Evolutionary conservation across 1,140 invertebrate genomes (phyloP).

Genomic region (Papilio dardanus): DNA sequence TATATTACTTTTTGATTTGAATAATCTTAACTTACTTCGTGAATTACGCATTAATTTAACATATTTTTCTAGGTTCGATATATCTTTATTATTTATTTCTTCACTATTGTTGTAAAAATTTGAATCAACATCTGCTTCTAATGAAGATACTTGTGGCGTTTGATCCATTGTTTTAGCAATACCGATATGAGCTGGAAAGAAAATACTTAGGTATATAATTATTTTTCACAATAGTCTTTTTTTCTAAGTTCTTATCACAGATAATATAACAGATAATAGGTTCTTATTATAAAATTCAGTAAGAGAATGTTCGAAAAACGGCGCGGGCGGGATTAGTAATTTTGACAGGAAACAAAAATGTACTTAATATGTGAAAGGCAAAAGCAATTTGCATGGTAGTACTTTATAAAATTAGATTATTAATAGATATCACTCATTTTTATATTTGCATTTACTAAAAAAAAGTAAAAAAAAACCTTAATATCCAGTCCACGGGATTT

Average conservation of each 20-base stretch:
- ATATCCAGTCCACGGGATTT: too few relatives aligned
- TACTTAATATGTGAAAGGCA: neutral
- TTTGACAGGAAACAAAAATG: neutral
- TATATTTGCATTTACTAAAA: too few relatives aligned
- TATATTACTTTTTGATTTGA: too few relatives aligned
- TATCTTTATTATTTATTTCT: slow-evolving; percentile 55
- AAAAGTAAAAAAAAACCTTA: too few relatives aligned
- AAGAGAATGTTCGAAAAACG: neutral
- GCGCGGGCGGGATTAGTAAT: neutral
- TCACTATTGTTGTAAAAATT: slow-evolving; percentile 59
- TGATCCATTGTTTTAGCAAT: slow-evolving; percentile 38
- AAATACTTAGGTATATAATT: too few relatives aligned
- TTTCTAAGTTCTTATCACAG: too few relatives aligned
- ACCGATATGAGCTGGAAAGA: too few relatives aligned
- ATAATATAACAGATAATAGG: too few relatives aligned
- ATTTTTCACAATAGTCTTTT: too few relatives aligned
- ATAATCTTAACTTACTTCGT: slow-evolving; percentile 57
- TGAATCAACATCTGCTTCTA: slow-evolving; percentile 54
- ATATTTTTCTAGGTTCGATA: slow-evolving; percentile 58
- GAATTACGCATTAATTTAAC: slow-evolving; percentile 51
- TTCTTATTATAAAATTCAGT: neutral
- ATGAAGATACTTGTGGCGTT: slow-evolving; percentile 37
- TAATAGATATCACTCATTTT: too few relatives aligned
- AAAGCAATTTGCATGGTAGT: neutral
- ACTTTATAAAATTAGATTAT: too few relatives aligned